Evolutionary conservation across 2,888 invertebrate species (phyloP).

Genomic region (Papilio elwesi): DNA sequence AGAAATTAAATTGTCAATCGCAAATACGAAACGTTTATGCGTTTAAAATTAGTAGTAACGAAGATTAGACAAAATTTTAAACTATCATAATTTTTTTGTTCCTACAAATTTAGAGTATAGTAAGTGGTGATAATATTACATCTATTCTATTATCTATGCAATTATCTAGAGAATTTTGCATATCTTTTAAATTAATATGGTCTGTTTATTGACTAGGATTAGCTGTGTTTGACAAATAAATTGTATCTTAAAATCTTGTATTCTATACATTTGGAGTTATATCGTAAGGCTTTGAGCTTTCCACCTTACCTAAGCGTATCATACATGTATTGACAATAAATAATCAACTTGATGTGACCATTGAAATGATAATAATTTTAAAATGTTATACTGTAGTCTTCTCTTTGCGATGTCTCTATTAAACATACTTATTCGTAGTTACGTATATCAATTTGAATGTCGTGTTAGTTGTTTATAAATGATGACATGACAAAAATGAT

Average conservation of each 20-base stretch:
- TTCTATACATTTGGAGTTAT: slow-evolving; percentile 39
- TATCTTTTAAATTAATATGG: slow-evolving; percentile 46
- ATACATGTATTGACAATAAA: slow-evolving; percentile 67
- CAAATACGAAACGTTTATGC: slow-evolving; percentile 59
- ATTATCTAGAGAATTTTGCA: slow-evolving; percentile 16
- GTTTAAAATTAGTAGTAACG: background rate
- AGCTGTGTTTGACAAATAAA: slow-evolving; percentile 84
- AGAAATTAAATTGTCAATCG: slow-evolving; percentile 75
- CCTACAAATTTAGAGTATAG: slow-evolving; percentile 8
- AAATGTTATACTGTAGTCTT: slow-evolving; percentile 60
- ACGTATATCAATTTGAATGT: slow-evolving; percentile 60
- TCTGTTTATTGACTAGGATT: slow-evolving; percentile 66
- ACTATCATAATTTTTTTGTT: background rate
- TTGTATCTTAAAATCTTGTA: slow-evolving; percentile 47
- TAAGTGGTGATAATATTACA: slow-evolving; percentile 37
- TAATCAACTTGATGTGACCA: slow-evolving; percentile 59
- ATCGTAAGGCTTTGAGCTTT: slow-evolving; percentile 45
- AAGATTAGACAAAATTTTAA: slow-evolving; percentile 1
- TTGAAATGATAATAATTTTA: slow-evolving; percentile 65
- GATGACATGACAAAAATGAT: slow-evolving; percentile 57
- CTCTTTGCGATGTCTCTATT: slow-evolving; percentile 45
- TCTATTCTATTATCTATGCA: slow-evolving; percentile 47
- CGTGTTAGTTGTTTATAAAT: slow-evolving; percentile 75
- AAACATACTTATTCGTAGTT: slow-evolving; percentile 51
- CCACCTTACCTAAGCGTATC: slow-evolving; percentile 33